Conservation (phyloP, 2,113 vertebrate species). For the Jaculus jaculus region DNA sequence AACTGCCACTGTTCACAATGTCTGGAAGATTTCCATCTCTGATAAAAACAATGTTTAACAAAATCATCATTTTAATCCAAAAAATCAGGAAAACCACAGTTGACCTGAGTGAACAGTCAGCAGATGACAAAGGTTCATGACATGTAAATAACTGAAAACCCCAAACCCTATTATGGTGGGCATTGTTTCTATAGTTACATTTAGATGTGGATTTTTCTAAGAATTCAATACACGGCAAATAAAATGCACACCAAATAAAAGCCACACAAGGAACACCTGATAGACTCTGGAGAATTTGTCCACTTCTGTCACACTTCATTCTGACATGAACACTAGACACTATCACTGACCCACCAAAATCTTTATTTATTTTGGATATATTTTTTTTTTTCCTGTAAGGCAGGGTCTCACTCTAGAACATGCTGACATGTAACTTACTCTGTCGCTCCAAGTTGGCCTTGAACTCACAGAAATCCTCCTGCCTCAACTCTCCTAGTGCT, state of each 20-base stretch:
- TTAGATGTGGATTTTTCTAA: slow-evolving; percentile 39
- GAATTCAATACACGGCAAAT: slow-evolving; percentile 36
- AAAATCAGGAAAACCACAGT: background rate
- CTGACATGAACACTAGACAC: background rate
- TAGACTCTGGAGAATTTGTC: background rate
- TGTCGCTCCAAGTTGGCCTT: too few species aligned
- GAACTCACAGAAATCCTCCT: too few species aligned
- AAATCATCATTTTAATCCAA: slow-evolving; percentile 30
- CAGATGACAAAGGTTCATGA: background rate
- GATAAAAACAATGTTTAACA: slow-evolving; percentile 54
- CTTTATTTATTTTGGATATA: too few species aligned
- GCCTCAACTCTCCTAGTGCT: too few species aligned
- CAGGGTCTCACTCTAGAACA: too few species aligned
- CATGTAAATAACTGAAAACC: slow-evolving; percentile 48
- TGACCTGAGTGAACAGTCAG: slow-evolving; percentile 19
- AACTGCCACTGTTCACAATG: slow-evolving; percentile 91
- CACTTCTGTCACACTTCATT: background rate
- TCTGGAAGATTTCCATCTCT: slow-evolving; percentile 98
- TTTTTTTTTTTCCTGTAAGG: too few species aligned
- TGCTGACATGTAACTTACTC: too few species aligned
- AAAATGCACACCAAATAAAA: background rate
- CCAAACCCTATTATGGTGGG: slow-evolving; percentile 13
- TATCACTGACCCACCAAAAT: background rate
- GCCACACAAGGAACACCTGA: background rate
- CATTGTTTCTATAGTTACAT: slow-evolving; percentile 1